A percentile compares a stretch with the other conserved stretches of the same genome.
phyloP scores from a whole-genome alignment of 2,888 invertebrate genomes.

The Phrixothrix hirtus region DNA sequence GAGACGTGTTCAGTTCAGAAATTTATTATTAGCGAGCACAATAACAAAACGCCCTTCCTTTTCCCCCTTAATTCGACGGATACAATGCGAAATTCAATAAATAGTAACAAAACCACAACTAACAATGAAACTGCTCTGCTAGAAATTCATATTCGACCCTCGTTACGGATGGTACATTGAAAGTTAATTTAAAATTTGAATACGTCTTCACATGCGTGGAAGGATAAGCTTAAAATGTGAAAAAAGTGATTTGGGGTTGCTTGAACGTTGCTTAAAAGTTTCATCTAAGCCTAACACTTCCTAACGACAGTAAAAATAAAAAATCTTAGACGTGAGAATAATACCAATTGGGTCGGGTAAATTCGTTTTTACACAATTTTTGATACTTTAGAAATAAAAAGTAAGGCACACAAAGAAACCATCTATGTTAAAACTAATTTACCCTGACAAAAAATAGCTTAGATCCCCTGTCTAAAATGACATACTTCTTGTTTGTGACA shows the following conservation, averaged over 20 bases:
- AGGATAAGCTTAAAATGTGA: too few relatives aligned
- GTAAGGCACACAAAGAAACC: background rate
- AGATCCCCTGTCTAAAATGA: background rate
- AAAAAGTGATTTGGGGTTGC: too few relatives aligned
- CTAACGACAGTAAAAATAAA: background rate
- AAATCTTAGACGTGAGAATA: background rate
- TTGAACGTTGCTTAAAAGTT: too few relatives aligned
- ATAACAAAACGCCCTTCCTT: background rate
- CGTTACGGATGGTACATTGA: background rate
- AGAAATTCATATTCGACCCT: background rate
- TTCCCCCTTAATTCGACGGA: background rate
- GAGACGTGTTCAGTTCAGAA: background rate
- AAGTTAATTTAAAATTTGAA: background rate
- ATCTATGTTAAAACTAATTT: background rate
- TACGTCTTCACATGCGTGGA: background rate
- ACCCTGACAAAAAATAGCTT: background rate
- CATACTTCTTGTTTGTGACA: too few relatives aligned
- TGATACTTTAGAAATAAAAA: too few relatives aligned
- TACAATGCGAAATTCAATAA: background rate
- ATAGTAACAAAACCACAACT: background rate
- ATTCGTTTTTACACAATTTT: background rate
- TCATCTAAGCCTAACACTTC: too few relatives aligned
- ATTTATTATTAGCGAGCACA: background rate
- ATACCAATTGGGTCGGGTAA: background rate
- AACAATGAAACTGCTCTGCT: background rate